phyloP scores from a whole-genome alignment of 2,888 invertebrate genomes.

The Therioaphis trifolii region DNA sequence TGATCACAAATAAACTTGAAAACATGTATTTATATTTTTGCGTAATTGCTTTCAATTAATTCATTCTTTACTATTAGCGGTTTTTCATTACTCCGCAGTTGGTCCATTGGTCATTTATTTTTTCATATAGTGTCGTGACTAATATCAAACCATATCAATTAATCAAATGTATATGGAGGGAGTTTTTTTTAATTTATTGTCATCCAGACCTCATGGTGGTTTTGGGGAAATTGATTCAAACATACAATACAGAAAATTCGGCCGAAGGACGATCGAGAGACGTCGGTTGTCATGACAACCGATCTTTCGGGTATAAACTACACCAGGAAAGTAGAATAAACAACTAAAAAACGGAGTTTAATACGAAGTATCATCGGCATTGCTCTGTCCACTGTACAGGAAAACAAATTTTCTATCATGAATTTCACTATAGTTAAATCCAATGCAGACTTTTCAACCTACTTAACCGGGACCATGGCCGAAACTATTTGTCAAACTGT shows the following conservation, averaged over 20 bases:
- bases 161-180: constrained; percentile 36
- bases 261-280: constrained; percentile 49
- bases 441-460: constrained; percentile 42
- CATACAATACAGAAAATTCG: constrained; percentile 44
- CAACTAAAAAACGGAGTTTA: constrained; percentile 38
- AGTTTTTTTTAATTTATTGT: constrained; percentile 46
- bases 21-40: neutral
- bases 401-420: constrained; percentile 53
- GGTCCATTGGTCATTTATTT: constrained; percentile 10
- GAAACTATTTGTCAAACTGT: constrained; percentile 55
- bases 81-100: constrained; percentile 25
- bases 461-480: constrained; percentile 41
- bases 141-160: constrained; percentile 31
- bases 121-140: neutral
- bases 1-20: neutral
- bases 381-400: neutral
- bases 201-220: constrained; percentile 50
- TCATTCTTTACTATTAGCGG: neutral
- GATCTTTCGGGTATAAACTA: neutral
- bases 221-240: constrained; percentile 56
- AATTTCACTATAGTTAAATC: constrained; percentile 30
- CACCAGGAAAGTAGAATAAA: constrained; percentile 25
- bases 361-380: constrained; percentile 7
- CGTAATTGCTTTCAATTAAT: constrained; percentile 33
- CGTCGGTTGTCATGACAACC: constrained; percentile 25